Conservation (phyloP, 2,113 vertebrate genomes). For the rabbit (Oryctolagus cuniculus) region DNA sequence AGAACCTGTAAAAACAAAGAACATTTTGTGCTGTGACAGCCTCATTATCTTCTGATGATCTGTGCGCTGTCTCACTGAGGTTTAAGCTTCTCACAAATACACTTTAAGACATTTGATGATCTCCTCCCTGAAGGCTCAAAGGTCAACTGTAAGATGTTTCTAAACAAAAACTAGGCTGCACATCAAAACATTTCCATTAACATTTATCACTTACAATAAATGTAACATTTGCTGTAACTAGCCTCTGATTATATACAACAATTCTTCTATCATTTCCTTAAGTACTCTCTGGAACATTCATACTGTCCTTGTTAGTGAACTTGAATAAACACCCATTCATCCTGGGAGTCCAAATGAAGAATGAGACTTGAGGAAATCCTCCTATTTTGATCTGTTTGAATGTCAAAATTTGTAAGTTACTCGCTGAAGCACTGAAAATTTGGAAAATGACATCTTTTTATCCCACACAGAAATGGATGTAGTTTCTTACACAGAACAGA, state of each 20-base stretch:
- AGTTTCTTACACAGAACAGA: neutral
- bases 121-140: slow-evolving; percentile 78
- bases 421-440: neutral
- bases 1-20: slow-evolving; percentile 89
- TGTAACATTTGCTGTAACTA: neutral
- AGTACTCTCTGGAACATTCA: neutral
- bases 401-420: neutral
- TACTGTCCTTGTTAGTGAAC: neutral
- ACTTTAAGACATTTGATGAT: slow-evolving; percentile 82
- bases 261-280: neutral
- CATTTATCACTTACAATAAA: neutral
- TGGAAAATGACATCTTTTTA: neutral
- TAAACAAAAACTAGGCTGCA: slow-evolving; percentile 83
- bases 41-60: slow-evolving; percentile 83
- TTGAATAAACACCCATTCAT: neutral
- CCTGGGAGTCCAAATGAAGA: slow-evolving; percentile 4
- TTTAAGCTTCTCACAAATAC: slow-evolving; percentile 81
- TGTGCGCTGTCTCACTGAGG: slow-evolving; percentile 81
- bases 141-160: slow-evolving; percentile 82
- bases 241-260: neutral
- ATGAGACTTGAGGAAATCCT: neutral
- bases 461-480: neutral
- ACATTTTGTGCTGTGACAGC: slow-evolving; percentile 85
- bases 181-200: slow-evolving; percentile 76
- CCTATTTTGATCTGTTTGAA: neutral